Base-by-base conservation (phyloP, 2,888 invertebrate species). In the Melipona bicolor region DNA sequence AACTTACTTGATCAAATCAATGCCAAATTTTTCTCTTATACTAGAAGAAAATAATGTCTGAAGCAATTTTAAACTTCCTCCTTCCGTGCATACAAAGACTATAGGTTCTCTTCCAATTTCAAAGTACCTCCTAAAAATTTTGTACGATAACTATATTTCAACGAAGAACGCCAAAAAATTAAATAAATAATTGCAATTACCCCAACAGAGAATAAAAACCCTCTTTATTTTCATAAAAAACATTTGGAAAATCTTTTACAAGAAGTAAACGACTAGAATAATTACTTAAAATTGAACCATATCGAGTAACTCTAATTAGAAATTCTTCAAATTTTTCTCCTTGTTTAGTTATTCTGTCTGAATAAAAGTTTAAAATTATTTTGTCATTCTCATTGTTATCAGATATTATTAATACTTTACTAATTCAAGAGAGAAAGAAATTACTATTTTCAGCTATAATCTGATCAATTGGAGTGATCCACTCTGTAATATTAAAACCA, bases 231-330 rank as follows among this genome's bases (percentile, higher is more conserved):
- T 96, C 96, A 50, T 97, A 92, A 91, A 97, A 96, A 15, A 96
- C 95, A 94, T 98, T 98, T 19, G 98, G 98, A 94, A 98, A 97
- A 93, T 98, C 98, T 95, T 98, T 97, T 1, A 98, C 96, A 1
- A 98, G 92, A 36, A 97, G 95, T 6, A 98, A 88, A 87, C 96
- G 96, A 86, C 95, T 95, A 5, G 86, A 76, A 62, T 78, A 77
- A 43, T 77, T 81, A 43, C 78, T 83, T 3, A 94, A 81, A 11
- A 94, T 88, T 62, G 93, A 93, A 70, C 92, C 95, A 92, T 97
- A 98, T 89, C 97, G 97, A 13, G 98, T 97, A 73, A 97, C 97
- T 90, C 97, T 96, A 81, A 97, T 95, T 52, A 98, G 94, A 92
- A 98, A 98, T 85, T 97, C 97, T 83, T 96, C 95, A 92, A 98